These are phyloP conservation scores for Dilophus febrilis DNA, from an alignment of 2,888 invertebrate species.

Conservation along the genomic window DNA sequence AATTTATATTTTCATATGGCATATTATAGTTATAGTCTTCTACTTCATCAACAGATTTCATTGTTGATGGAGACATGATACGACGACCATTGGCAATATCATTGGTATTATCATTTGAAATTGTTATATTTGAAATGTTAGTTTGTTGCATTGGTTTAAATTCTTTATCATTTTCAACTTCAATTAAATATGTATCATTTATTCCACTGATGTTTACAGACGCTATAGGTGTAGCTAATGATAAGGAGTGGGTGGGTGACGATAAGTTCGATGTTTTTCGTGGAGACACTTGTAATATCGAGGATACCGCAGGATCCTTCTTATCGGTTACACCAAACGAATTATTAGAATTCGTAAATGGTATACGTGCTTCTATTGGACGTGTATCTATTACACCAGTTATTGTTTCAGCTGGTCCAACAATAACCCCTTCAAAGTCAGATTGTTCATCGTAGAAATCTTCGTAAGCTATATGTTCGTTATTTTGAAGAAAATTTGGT, in stretches of 20 bases:
- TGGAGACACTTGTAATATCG: constrained; percentile 12
- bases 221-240: constrained; percentile 9
- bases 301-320: constrained; percentile 8
- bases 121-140: constrained; percentile 1
- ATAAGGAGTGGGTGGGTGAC: not conserved
- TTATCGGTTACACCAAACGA: too few relatives aligned
- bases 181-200: not conserved
- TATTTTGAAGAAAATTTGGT: not conserved
- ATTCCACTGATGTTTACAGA: constrained; percentile 5
- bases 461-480: not conserved
- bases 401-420: constrained; percentile 56
- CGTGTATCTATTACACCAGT: constrained; percentile 50
- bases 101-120: too few relatives aligned
- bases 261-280: constrained; percentile 9
- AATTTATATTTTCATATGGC: constrained; percentile 74
- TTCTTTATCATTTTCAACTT: too few relatives aligned
- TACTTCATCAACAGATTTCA: constrained; percentile 26
- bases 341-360: constrained; percentile 4
- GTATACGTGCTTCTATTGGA: constrained; percentile 26
- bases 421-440: constrained; percentile 30
- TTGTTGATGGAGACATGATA: too few relatives aligned
- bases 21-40: constrained; percentile 33
- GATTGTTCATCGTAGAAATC: constrained; percentile 7
- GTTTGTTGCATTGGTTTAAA: not conserved
- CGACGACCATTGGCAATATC: too few relatives aligned